A percentile compares a stretch with the other conserved stretches of the same genome.
Conservation (phyloP, 64 coral and sea anemone species). For the Montipora efflorescens region DNA sequence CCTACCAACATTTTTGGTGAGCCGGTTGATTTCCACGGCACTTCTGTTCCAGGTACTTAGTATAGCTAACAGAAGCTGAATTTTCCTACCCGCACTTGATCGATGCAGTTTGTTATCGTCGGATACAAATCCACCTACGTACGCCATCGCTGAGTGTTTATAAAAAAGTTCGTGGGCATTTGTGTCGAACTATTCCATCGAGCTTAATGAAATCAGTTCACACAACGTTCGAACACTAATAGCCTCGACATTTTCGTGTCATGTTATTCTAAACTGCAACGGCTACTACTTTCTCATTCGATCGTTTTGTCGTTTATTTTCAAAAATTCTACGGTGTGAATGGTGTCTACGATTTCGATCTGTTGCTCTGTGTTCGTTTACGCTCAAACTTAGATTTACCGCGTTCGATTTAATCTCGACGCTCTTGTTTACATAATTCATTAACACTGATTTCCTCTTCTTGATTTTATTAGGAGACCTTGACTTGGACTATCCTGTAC, state of each 20-base stretch:
- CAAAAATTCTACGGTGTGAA: background rate
- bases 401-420: background rate
- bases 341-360: background rate
- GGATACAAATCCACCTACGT: slow-evolving; percentile 73
- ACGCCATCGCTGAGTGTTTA: slow-evolving; percentile 15
- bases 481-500: slow-evolving; percentile 90
- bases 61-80: slow-evolving; percentile 35
- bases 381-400: background rate
- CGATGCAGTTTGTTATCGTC: slow-evolving; percentile 68
- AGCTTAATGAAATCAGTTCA: slow-evolving; percentile 19
- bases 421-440: slow-evolving; percentile 19
- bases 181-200: background rate
- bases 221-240: background rate
- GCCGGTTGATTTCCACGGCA: slow-evolving; percentile 94
- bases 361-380: background rate
- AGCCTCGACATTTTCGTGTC: background rate
- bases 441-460: slow-evolving; percentile 62
- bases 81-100: slow-evolving; percentile 28
- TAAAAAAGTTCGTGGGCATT: slow-evolving; percentile 25
- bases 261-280: background rate
- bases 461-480: slow-evolving; percentile 87
- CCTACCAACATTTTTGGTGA: slow-evolving; percentile 97
- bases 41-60: slow-evolving; percentile 86
- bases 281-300: background rate
- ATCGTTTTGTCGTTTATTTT: background rate